Percentiles rank a stretch among this genome's conserved stretches.
Evolutionary conservation across 2,888 invertebrate genomes (phyloP).

Genomic region (Pantelozetes paolii): DNA sequence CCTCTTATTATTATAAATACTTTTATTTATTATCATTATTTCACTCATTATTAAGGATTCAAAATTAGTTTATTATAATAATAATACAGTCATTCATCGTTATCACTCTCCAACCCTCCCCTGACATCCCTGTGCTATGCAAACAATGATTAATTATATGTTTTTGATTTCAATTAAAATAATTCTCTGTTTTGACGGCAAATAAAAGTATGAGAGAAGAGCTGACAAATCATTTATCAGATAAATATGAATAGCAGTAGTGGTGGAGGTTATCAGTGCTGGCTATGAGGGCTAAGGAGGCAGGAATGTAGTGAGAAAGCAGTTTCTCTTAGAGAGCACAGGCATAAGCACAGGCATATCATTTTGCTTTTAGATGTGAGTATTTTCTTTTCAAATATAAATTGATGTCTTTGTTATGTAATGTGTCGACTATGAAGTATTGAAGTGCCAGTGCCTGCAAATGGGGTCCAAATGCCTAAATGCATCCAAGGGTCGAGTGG

Average conservation of each 20-base stretch:
- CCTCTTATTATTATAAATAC: neutral
- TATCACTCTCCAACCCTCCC: too few relatives aligned
- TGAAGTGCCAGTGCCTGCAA: constrained; percentile 21
- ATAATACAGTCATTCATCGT: constrained; percentile 11
- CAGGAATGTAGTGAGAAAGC: constrained; percentile 23
- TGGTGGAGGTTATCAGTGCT: constrained; percentile 12
- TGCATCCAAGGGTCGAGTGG: constrained; percentile 31
- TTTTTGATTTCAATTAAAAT: constrained; percentile 14
- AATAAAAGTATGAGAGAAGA: constrained; percentile 24
- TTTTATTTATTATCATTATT: constrained; percentile 12
- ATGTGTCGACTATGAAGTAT: constrained; percentile 30
- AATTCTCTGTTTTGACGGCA: constrained; percentile 27
- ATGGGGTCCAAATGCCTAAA: constrained; percentile 23
- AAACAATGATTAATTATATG: constrained; percentile 30
- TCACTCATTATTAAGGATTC: constrained; percentile 7
- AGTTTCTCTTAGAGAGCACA: neutral
- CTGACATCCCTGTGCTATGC: neutral
- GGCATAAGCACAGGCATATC: constrained; percentile 24
- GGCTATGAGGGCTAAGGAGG: neutral
- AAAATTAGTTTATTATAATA: constrained; percentile 12
- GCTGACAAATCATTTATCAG: constrained; percentile 35
- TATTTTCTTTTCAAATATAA: constrained; percentile 35
- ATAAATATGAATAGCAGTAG: constrained; percentile 29
- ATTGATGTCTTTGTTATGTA: constrained; percentile 37
- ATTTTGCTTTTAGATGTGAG: constrained; percentile 19